Evolutionary conservation across 2,888 invertebrate genomes (phyloP), one percentile per base, ranked within the genome.

Genomic region (Pachymerium ferrugineum): DNA sequence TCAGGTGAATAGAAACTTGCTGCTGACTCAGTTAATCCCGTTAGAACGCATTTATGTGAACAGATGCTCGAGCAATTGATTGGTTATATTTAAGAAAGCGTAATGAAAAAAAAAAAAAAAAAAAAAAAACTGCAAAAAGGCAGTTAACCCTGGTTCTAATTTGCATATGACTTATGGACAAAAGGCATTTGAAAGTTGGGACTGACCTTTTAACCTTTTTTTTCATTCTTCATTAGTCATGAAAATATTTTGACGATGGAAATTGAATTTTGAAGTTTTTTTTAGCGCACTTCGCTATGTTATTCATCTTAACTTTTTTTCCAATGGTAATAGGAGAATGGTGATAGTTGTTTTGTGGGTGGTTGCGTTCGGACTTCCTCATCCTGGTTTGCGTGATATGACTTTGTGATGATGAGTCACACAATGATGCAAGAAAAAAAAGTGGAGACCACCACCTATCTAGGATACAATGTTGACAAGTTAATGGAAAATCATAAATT

Each of bases 401-500:
- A 62, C 25, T 62, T 22, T 62, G 62, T 25, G 62, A 62, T 62
- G 62, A 28, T 62, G 28, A 62, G 28, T 62, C 62, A n/a, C 28
- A 28, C 62, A 62, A 62, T 22, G 38, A n/a, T n/a, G 62, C 62
- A 62, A 28, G 2, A 25, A 1, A 3, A 62, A 62, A 47, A 62
- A 62, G 28, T 62, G 12, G 14, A 62, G 62, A 62, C 62, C 62
- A 62, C 62, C 62, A 25, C 28, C 25, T 25, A 62, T 62, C 25
- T 22, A 28, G 62, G 25, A 22, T 62, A 62, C 62, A 62, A 62
- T 62, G 62, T 62, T 62, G 62, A 62, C 62, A 62, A 25, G 62
- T 62, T 62, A 62, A 62, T 62, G 62, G 28, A 62, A 62, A 62
- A 62, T 62, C 25, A 62, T 62, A 62, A 62, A 62, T 62, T 62